Conservation (phyloP, 2,888 invertebrate species). For the Sisyra terminalis region DNA sequence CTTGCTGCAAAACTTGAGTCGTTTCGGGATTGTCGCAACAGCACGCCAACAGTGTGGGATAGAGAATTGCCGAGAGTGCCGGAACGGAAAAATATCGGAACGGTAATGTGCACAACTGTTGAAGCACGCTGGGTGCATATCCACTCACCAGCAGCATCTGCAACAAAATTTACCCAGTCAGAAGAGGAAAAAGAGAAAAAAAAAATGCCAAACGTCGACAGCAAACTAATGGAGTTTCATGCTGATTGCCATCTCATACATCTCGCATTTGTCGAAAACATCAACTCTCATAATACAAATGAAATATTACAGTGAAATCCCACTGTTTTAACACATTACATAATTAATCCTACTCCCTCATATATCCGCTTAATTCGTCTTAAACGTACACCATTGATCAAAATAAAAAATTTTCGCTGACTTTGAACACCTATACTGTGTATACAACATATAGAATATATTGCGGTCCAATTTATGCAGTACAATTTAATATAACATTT, state of each 20-base stretch:
- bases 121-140: conserved; percentile 61
- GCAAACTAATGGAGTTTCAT: not conserved
- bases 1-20: conserved; percentile 56
- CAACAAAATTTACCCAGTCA: conserved; percentile 22
- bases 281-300: not conserved
- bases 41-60: conserved; percentile 65
- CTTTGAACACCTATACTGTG: too few relatives aligned
- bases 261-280: not conserved
- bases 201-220: too few relatives aligned
- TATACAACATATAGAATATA: too few relatives aligned
- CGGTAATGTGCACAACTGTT: conserved; percentile 69
- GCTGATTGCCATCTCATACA: not conserved
- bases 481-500: too few relatives aligned
- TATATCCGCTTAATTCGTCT: too few relatives aligned
- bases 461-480: too few relatives aligned
- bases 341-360: too few relatives aligned
- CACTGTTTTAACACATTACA: too few relatives aligned
- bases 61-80: conserved; percentile 47
- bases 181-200: conserved; percentile 6
- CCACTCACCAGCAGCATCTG: conserved; percentile 59
- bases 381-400: too few relatives aligned
- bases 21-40: conserved; percentile 50
- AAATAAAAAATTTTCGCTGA: too few relatives aligned
- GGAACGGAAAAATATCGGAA: conserved; percentile 75
- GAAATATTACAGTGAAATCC: not conserved